phyloP scores from a whole-genome alignment of 1,140 invertebrate species.

The Drosophila kikkawai region DNA sequence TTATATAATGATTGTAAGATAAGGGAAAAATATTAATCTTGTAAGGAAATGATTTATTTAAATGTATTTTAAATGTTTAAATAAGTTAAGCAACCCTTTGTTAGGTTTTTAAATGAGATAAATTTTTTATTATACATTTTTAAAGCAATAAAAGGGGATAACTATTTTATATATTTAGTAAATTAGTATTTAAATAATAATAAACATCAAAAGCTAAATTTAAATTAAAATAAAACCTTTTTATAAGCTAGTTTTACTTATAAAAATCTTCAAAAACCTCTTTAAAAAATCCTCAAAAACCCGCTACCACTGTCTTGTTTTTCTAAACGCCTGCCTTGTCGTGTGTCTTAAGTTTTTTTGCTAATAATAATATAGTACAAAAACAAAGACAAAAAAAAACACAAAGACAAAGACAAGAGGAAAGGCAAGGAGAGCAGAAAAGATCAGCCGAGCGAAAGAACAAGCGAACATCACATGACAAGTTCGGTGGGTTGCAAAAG shows the following conservation, averaged over 20 bases:
- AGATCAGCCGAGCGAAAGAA: constrained; percentile 45
- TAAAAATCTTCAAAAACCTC: neutral
- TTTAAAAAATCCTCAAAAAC: neutral
- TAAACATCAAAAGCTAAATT: neutral
- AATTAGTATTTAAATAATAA: neutral
- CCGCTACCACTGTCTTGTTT: constrained; percentile 17
- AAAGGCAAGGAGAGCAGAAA: constrained; percentile 17
- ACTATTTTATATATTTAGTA: neutral
- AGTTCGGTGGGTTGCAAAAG: constrained; percentile 42
- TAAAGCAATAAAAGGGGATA: neutral
- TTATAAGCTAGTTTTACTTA: neutral
- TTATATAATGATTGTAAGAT: neutral
- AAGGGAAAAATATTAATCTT: neutral
- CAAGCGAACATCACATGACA: constrained; percentile 76
- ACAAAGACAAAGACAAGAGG: constrained; percentile 20
- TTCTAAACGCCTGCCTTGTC: constrained; percentile 34
- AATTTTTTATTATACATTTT: neutral
- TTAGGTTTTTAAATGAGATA: neutral
- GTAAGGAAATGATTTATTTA: neutral
- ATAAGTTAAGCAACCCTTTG: neutral
- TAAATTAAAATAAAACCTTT: neutral
- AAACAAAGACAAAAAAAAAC: constrained; percentile 12
- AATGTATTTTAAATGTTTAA: neutral
- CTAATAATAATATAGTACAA: constrained; percentile 55
- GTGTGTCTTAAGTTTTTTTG: constrained; percentile 53